phyloP scores from a whole-genome alignment of 1,140 invertebrate genomes.

The Rhagoletis pomonella region DNA sequence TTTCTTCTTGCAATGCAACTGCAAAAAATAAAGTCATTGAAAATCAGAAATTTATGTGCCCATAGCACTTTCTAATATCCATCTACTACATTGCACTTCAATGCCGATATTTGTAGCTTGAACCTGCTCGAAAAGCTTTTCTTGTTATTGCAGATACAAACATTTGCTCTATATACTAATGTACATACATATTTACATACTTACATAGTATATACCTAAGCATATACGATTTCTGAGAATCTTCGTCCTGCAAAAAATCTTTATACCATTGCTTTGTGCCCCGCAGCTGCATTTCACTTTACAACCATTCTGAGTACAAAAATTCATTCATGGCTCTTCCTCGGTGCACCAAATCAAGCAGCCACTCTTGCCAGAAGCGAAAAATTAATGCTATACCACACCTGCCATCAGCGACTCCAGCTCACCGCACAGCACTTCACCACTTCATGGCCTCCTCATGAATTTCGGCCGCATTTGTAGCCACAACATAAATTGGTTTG shows the following conservation, averaged over 20 bases:
- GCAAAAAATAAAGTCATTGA: no score
- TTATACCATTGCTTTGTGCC: neutral
- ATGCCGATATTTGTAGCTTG: neutral
- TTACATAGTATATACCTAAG: no score
- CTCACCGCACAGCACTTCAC: neutral
- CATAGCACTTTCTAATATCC: neutral
- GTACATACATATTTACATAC: no score
- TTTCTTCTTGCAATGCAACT: no score
- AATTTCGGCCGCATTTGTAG: constrained; percentile 41
- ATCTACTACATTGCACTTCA: constrained; percentile 7
- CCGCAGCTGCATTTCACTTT: neutral
- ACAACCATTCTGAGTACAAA: neutral
- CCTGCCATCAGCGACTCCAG: constrained; percentile 1
- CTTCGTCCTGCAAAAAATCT: neutral
- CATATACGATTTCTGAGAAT: neutral
- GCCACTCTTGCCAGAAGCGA: constrained; percentile 7
- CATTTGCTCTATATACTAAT: no score
- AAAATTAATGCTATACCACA: constrained; percentile 43
- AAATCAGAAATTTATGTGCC: neutral
- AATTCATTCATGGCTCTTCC: neutral
- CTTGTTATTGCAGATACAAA: no score
- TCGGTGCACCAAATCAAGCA: neutral
- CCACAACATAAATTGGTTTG: constrained; percentile 48
- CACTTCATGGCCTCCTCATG: constrained; percentile 2
- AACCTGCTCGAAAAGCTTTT: neutral